Conservation (phyloP, 2,797 vertebrate genomes). For the Macrochelys suwanniensis region DNA sequence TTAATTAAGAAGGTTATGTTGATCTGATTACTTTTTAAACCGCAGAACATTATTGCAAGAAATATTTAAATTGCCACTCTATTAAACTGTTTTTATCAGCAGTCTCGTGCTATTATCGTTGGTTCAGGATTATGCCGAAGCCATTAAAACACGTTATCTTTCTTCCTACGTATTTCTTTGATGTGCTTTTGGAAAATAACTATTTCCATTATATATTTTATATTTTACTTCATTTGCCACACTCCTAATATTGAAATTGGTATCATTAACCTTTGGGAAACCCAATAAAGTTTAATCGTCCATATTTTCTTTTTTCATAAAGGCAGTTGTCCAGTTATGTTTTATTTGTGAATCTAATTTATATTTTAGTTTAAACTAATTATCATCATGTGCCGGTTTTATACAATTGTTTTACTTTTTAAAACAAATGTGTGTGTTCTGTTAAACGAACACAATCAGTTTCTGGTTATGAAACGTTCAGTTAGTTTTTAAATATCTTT, state of each 20-base stretch:
- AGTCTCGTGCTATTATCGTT: conserved; percentile 80
- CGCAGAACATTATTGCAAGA: conserved; percentile 84
- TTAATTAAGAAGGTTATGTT: conserved; percentile 87
- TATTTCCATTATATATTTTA: conserved; percentile 77
- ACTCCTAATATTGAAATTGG: conserved; percentile 82
- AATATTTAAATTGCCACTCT: conserved; percentile 84
- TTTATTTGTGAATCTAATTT: conserved; percentile 82
- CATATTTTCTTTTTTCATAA: conserved; percentile 79
- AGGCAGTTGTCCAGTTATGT: conserved; percentile 80
- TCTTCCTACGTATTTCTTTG: conserved; percentile 76
- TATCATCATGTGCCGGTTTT: conserved; percentile 45
- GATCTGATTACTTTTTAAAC: conserved; percentile 87
- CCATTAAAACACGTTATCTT: conserved; percentile 82
- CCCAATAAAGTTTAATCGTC: conserved; percentile 82
- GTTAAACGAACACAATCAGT: conserved; percentile 38
- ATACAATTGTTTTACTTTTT: conserved; percentile 61
- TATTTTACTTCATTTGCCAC: conserved; percentile 81
- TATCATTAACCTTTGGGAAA: conserved; percentile 82
- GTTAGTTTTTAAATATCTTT: background rate
- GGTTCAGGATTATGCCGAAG: conserved; percentile 79
- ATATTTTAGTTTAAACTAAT: conserved; percentile 80
- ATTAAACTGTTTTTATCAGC: conserved; percentile 84
- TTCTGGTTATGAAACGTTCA: conserved; percentile 44
- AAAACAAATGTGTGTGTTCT: conserved; percentile 67
- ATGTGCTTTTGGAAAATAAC: conserved; percentile 80